A percentile compares a stretch with the other conserved stretches of the same genome.
These are phyloP conservation scores for Trichomalopsis sarcophagae DNA, from an alignment of 1,140 invertebrate genomes.

Conservation along the genomic window DNA sequence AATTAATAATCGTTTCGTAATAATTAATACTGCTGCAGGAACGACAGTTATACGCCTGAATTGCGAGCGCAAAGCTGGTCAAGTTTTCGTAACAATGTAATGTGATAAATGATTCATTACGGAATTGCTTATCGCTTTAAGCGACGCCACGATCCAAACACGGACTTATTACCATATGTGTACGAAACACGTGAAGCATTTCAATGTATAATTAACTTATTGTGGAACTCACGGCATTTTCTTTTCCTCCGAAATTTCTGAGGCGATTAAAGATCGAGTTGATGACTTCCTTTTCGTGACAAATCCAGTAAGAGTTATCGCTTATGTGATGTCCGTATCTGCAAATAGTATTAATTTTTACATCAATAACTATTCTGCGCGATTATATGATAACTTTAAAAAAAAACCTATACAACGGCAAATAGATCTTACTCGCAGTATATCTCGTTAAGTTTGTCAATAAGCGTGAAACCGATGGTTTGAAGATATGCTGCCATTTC, in stretches of 20 bases:
- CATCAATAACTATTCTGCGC: background rate
- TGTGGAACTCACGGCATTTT: slow-evolving; percentile 77
- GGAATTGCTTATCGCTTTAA: too few species aligned
- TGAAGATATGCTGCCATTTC: slow-evolving; percentile 88
- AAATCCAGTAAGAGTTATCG: slow-evolving; percentile 92
- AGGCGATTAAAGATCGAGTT: slow-evolving; percentile 88
- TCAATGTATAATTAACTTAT: background rate
- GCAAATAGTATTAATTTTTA: slow-evolving; percentile 60
- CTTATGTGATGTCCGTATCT: slow-evolving; percentile 89
- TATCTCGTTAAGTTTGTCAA: slow-evolving; percentile 86
- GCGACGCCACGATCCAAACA: too few species aligned
- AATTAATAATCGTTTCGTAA: background rate
- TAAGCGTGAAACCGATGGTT: slow-evolving; percentile 80
- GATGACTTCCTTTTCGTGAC: slow-evolving; percentile 84
- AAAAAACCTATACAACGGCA: background rate
- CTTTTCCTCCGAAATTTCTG: slow-evolving; percentile 82
- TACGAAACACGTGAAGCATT: too few species aligned
- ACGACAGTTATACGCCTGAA: too few species aligned
- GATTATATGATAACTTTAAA: background rate
- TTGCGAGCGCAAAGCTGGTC: too few species aligned
- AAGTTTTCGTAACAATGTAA: too few species aligned
- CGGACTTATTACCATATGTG: too few species aligned
- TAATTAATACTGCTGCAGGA: too few species aligned
- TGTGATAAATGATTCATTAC: too few species aligned
- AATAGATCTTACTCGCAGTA: slow-evolving; percentile 80